phyloP scores from a whole-genome alignment of 2,113 vertebrate genomes.

The Microcebus murinus region DNA sequence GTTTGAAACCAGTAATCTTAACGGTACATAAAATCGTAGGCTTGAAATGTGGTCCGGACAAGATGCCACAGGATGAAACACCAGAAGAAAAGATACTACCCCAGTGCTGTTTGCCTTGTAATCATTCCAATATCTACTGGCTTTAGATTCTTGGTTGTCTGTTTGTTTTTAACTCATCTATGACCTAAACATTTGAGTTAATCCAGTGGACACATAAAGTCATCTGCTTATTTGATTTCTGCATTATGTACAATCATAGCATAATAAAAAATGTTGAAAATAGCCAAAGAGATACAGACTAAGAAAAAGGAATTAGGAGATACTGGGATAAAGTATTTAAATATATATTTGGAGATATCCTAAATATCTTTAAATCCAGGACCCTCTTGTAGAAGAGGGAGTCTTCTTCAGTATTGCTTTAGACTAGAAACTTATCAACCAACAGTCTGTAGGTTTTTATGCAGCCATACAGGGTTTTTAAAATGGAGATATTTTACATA shows the following conservation, averaged over 20 bases:
- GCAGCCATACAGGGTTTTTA: background rate
- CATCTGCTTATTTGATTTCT: slow-evolving; percentile 31
- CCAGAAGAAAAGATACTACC: slow-evolving; percentile 34
- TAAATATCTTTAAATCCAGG: background rate
- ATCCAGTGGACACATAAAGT: background rate
- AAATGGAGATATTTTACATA: background rate
- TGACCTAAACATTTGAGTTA: slow-evolving; percentile 48
- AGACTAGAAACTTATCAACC: background rate
- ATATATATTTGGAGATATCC: background rate
- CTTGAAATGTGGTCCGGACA: slow-evolving; percentile 65
- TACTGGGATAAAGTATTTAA: no score
- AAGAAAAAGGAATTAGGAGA: background rate
- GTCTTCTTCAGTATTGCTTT: background rate
- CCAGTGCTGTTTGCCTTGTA: slow-evolving; percentile 13
- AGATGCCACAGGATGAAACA: slow-evolving; percentile 55
- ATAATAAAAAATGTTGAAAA: slow-evolving; percentile 21
- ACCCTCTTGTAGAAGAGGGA: background rate
- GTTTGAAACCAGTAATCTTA: slow-evolving; percentile 67
- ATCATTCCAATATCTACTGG: background rate
- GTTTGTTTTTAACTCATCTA: slow-evolving; percentile 16
- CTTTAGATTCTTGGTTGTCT: background rate
- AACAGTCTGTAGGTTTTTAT: background rate
- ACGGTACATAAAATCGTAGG: slow-evolving; percentile 58
- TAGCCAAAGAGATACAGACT: background rate
- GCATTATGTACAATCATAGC: background rate